Conservation (phyloP, 2,797 vertebrate species). For the Hydrophis major region DNA sequence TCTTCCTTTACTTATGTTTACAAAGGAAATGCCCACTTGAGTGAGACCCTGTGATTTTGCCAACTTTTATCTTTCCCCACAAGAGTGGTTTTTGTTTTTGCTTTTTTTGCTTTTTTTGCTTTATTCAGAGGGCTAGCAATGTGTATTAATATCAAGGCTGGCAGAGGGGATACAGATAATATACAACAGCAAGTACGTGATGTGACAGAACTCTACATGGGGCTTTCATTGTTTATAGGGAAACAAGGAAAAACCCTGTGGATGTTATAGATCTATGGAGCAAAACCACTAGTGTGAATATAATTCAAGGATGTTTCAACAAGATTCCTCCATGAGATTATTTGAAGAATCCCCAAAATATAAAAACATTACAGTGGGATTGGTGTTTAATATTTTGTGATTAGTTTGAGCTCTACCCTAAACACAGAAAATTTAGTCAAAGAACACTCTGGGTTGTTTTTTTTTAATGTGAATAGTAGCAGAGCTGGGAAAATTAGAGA, state of each 20-base stretch:
- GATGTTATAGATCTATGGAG: neutral
- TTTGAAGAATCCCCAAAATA: neutral
- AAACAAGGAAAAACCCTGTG: neutral
- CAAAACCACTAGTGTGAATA: neutral
- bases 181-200: neutral
- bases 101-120: neutral
- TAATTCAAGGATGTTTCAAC: neutral
- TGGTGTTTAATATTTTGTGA: neutral
- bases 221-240: neutral
- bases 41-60: slow-evolving; percentile 28
- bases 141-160: neutral
- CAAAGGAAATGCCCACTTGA: slow-evolving; percentile 42
- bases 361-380: neutral
- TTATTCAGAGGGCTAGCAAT: neutral
- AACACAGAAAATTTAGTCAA: neutral
- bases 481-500: neutral
- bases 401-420: neutral
- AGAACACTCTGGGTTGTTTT: neutral
- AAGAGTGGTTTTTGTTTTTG: neutral
- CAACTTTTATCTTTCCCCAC: slow-evolving; percentile 24
- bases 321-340: neutral
- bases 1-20: slow-evolving; percentile 37
- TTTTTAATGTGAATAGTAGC: neutral
- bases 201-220: neutral
- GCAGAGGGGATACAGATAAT: neutral